Evolutionary conservation across 2,797 vertebrate genomes (phyloP).

Genomic region (Mormyrops boulengeri): DNA sequence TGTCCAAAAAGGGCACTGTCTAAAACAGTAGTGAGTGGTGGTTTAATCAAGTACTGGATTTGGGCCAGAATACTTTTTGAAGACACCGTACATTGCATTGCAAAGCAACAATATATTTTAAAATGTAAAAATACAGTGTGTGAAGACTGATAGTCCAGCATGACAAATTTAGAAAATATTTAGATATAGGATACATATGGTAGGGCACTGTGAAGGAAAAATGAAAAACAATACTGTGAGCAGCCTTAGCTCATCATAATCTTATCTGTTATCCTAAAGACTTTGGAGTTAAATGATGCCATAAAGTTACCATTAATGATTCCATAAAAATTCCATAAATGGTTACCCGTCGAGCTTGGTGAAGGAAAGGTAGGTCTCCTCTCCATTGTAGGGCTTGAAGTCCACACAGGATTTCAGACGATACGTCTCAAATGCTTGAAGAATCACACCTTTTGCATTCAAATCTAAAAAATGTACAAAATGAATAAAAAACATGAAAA

Average conservation of each 20-base stretch:
- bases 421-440: conserved; percentile 80
- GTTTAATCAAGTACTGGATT: not conserved
- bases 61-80: not conserved
- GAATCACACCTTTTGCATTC: conserved; percentile 88
- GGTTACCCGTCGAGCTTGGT: conserved; percentile 70
- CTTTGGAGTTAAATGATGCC: conserved; percentile 7
- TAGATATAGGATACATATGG: not conserved
- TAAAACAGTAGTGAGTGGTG: not conserved
- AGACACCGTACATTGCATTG: not conserved
- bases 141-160: not conserved
- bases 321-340: conserved; percentile 25
- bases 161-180: not conserved
- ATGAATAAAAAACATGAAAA: not conserved
- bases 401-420: conserved; percentile 83
- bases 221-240: not conserved
- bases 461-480: conserved; percentile 55
- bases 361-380: conserved; percentile 72
- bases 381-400: conserved; percentile 87
- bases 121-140: not conserved
- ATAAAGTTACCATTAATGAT: not conserved
- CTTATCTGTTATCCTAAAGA: not conserved
- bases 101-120: not conserved
- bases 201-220: not conserved
- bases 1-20: not conserved
- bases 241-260: conserved; percentile 12